A percentile compares a stretch with the other conserved stretches of the same genome.
These are phyloP conservation scores for Equus quagga DNA, from an alignment of 2,113 vertebrate species.

Conservation along the genomic window DNA sequence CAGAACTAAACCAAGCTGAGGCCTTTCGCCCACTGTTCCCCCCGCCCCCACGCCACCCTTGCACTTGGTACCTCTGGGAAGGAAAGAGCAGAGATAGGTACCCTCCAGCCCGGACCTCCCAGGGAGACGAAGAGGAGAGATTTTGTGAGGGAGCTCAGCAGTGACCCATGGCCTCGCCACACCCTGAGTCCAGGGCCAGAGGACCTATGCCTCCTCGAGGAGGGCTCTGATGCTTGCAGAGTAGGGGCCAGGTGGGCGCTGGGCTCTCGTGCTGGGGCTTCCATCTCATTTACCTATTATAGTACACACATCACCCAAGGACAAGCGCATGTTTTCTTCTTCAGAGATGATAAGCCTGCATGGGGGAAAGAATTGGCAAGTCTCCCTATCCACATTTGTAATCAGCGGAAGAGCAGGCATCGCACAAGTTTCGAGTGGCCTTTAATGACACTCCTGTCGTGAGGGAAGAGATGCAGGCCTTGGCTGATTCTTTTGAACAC, in stretches of 20 bases:
- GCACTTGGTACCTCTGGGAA: background rate
- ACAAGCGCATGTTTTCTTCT: background rate
- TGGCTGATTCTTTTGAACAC: background rate
- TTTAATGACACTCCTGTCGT: background rate
- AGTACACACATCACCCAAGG: background rate
- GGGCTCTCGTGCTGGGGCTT: background rate
- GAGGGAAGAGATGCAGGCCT: background rate
- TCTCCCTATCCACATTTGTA: background rate
- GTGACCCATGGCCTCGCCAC: background rate
- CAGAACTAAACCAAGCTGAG: slow-evolving; percentile 55
- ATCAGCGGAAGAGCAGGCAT: background rate
- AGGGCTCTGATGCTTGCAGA: background rate
- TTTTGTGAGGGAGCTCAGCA: background rate
- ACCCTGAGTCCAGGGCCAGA: background rate
- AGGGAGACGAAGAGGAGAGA: background rate
- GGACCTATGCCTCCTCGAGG: background rate
- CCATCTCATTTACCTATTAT: background rate
- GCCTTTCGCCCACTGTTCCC: background rate
- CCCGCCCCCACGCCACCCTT: background rate
- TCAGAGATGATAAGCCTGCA: background rate
- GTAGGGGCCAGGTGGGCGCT: background rate
- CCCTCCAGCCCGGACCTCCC: background rate
- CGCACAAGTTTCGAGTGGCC: background rate
- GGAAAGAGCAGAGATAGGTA: background rate
- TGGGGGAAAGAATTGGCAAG: background rate